Conservation (phyloP, 1,140 invertebrate genomes). For the Leptinotarsa texana region DNA sequence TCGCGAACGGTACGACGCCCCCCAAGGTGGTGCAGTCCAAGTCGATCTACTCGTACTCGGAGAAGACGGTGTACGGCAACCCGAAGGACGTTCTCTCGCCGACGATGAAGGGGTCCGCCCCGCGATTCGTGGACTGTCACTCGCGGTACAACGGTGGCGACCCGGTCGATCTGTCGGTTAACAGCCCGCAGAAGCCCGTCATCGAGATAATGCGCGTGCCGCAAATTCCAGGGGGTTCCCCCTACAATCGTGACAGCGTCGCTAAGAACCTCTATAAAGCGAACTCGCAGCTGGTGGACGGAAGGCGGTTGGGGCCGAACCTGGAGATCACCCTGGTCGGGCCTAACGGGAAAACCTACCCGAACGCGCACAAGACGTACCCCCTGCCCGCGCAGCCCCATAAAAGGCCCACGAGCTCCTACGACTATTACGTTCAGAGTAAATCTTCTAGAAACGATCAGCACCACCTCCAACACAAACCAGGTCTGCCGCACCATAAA, state of each 20-base stretch:
- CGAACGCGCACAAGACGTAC: conserved; percentile 2
- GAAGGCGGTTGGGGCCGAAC: conserved; percentile 59
- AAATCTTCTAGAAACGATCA: conserved; percentile 33
- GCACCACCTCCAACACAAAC: conserved; percentile 35
- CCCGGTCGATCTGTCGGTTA: conserved; percentile 60
- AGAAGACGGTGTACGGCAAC: conserved; percentile 71
- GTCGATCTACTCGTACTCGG: conserved; percentile 64
- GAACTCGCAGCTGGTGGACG: conserved; percentile 45
- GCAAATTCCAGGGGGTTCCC: conserved; percentile 28
- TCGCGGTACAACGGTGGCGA: conserved; percentile 56
- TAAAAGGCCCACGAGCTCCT: neutral
- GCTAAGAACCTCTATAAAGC: conserved; percentile 44
- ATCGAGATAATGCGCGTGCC: conserved; percentile 59
- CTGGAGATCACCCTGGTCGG: conserved; percentile 65
- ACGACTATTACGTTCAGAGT: neutral
- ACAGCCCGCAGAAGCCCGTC: conserved; percentile 54
- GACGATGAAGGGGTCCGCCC: conserved; percentile 33
- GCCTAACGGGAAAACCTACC: conserved; percentile 24
- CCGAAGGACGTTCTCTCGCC: conserved; percentile 68
- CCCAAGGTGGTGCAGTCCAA: conserved; percentile 68
- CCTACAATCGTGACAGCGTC: conserved; percentile 39
- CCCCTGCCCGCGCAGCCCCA: neutral
- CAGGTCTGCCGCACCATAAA: neutral
- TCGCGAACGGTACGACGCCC: conserved; percentile 51
- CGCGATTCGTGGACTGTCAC: conserved; percentile 54